These are phyloP conservation scores for Galaxea fascicularis DNA, from an alignment of 92 coral and sea anemone genomes.

Conservation along the genomic window DNA sequence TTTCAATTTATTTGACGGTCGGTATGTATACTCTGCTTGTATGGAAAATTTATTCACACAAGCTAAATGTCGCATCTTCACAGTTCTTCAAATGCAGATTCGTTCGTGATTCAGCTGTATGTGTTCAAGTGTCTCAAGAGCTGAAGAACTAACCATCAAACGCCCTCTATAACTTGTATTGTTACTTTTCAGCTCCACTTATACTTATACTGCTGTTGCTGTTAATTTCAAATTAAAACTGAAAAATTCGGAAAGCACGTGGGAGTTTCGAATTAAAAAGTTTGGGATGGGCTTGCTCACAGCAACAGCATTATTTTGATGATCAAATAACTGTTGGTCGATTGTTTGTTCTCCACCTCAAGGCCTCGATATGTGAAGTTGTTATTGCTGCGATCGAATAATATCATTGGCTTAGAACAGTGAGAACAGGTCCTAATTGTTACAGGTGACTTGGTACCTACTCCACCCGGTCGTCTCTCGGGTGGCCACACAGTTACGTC, in stretches of 20 bases:
- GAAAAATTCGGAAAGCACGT: neutral
- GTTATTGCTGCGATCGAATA: constrained; percentile 2
- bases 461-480: constrained; percentile 61
- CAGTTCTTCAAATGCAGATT: too few species aligned
- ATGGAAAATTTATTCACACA: too few species aligned
- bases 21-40: too few species aligned
- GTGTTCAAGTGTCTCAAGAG: too few species aligned
- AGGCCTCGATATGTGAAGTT: neutral
- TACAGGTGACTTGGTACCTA: constrained; percentile 19
- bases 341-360: neutral
- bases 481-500: constrained; percentile 82
- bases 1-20: too few species aligned
- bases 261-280: neutral
- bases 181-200: too few species aligned
- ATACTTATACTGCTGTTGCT: too few species aligned
- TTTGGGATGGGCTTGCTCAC: neutral
- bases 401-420: neutral
- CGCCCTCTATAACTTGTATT: too few species aligned
- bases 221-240: too few species aligned
- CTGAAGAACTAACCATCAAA: too few species aligned
- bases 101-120: too few species aligned
- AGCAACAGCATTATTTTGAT: constrained; percentile 3
- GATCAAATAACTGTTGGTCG: constrained; percentile 29
- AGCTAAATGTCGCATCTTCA: too few species aligned
- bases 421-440: constrained; percentile 40